phyloP scores from a whole-genome alignment of 2,888 invertebrate genomes.

The Callinectes sapidus region DNA sequence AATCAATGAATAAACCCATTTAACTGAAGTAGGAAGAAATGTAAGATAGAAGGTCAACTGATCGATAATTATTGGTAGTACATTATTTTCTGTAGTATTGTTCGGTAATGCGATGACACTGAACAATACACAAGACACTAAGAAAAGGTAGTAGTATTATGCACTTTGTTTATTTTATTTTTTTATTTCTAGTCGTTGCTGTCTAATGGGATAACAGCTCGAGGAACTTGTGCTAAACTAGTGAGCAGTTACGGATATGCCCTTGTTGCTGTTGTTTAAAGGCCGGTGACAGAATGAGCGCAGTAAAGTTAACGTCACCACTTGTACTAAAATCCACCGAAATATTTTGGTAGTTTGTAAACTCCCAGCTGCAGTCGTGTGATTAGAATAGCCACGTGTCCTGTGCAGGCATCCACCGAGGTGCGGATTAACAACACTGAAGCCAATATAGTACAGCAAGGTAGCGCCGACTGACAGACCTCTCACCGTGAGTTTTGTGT shows the following conservation, averaged over 20 bases:
- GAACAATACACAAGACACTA: not conserved
- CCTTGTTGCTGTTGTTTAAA: not conserved
- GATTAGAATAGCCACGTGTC: not conserved
- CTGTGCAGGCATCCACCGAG: not conserved
- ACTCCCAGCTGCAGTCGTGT: not conserved
- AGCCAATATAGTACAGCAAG: not conserved
- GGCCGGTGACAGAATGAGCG: not conserved
- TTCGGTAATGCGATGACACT: not conserved
- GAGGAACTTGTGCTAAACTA: not conserved
- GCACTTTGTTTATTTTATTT: too few relatives aligned
- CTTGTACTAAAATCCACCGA: slow-evolving; percentile 7
- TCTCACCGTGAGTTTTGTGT: not conserved
- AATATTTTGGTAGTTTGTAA: not conserved
- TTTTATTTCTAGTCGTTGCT: not conserved
- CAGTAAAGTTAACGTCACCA: not conserved
- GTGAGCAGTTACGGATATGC: not conserved
- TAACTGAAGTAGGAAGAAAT: not conserved
- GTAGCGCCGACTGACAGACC: not conserved
- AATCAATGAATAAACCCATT: not conserved
- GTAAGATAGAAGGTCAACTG: not conserved
- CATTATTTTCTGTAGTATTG: not conserved
- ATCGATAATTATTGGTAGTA: not conserved
- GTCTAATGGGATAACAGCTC: not conserved
- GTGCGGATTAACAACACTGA: not conserved
- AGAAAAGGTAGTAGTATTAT: not conserved